Evolutionary conservation across 2,113 vertebrate genomes (phyloP).

Genomic region (Lucifuga dentata): DNA sequence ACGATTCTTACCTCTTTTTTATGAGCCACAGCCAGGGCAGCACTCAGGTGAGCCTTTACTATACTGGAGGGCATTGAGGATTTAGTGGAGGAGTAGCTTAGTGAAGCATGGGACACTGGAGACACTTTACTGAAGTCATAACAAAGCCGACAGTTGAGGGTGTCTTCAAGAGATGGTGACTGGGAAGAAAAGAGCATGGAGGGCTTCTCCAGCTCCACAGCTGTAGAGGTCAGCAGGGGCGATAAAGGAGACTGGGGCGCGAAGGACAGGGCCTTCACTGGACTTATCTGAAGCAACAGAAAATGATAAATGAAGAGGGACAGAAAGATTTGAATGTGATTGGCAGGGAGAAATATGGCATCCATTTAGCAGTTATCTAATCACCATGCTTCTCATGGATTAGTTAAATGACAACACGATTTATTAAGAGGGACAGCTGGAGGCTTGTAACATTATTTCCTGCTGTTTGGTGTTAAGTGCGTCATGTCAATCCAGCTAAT

Average conservation of each 20-base stretch:
- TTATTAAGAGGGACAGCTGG: constrained; percentile 26
- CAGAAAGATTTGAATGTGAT: constrained; percentile 23
- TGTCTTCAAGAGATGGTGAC: constrained; percentile 38
- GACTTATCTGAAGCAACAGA: constrained; percentile 55
- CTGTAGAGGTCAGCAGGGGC: constrained; percentile 70
- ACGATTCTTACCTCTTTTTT: constrained; percentile 66
- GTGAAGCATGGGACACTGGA: constrained; percentile 57
- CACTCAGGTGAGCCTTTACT: constrained; percentile 34
- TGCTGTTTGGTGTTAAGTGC: constrained; percentile 1
- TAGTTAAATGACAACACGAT: constrained; percentile 20
- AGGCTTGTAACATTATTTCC: constrained; percentile 15
- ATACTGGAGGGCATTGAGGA: constrained; percentile 35
- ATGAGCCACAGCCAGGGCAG: constrained; percentile 13
- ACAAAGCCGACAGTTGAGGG: neutral
- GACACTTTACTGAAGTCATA: constrained; percentile 63
- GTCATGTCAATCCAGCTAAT: constrained; percentile 40
- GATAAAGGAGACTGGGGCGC: constrained; percentile 29
- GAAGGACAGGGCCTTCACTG: constrained; percentile 21
- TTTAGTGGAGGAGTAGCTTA: constrained; percentile 63
- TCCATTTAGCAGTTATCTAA: constrained; percentile 31
- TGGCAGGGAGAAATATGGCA: constrained; percentile 6
- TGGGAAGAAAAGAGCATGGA: constrained; percentile 28
- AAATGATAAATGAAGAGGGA: neutral
- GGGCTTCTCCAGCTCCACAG: constrained; percentile 52
- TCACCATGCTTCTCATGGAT: constrained; percentile 24